These are phyloP conservation scores for Coranthus polyacanthus DNA, from an alignment of 2,797 vertebrate species.

Conservation along the genomic window DNA sequence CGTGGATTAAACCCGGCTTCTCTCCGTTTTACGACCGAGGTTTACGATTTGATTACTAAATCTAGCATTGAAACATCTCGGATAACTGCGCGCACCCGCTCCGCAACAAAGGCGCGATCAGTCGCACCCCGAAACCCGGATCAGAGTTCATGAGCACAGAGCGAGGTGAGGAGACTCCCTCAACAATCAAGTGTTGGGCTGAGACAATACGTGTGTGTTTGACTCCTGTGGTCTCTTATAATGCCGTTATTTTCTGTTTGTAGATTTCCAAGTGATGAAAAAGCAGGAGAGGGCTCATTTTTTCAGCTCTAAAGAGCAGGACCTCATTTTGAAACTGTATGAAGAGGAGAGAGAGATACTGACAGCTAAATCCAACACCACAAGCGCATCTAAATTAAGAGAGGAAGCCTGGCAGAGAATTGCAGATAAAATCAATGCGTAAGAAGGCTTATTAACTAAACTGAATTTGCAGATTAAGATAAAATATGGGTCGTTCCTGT, in stretches of 20 bases:
- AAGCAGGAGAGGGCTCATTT: conserved; percentile 76
- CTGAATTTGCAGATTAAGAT: too few species aligned
- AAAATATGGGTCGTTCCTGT: too few species aligned
- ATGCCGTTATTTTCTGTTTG: background rate
- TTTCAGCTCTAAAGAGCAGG: conserved; percentile 79
- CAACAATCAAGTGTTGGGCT: background rate
- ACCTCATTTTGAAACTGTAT: conserved; percentile 74
- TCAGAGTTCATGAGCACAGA: conserved; percentile 53
- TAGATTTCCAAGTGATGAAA: conserved; percentile 61
- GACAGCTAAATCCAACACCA: conserved; percentile 78
- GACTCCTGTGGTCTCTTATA: background rate
- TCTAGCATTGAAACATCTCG: conserved; percentile 79
- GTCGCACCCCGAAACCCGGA: conserved; percentile 59
- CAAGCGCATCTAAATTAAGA: conserved; percentile 73
- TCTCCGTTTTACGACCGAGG: background rate
- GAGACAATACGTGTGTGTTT: rapidly evolving
- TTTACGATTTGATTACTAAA: conserved; percentile 74
- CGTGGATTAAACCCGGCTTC: conserved; percentile 5
- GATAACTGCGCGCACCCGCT: conserved; percentile 76
- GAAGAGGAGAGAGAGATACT: conserved; percentile 73
- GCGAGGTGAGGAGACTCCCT: conserved; percentile 61
- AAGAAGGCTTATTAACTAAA: conserved; percentile 41
- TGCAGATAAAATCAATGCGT: conserved; percentile 77
- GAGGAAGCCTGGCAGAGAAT: conserved; percentile 82
- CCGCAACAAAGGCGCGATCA: conserved; percentile 47